Evolutionary conservation across 2,113 vertebrate species (phyloP).

Genomic region (Pachycephala philippinensis): DNA sequence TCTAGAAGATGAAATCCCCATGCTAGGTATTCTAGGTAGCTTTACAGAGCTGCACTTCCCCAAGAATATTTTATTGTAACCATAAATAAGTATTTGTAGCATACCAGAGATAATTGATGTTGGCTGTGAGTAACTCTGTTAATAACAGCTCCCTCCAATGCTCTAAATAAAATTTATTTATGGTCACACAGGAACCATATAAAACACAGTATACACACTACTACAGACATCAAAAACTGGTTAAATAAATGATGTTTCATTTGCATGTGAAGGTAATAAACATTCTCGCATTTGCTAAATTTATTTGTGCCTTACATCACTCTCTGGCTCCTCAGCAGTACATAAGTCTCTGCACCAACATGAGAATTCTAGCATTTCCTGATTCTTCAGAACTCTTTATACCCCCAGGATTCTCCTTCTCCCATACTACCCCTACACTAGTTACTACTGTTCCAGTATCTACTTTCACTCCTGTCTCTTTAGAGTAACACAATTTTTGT

Average conservation of each 20-base stretch:
- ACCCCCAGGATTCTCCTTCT: background rate
- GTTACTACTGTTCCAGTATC: background rate
- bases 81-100: slow-evolving; percentile 43
- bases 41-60: background rate
- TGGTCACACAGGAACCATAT: slow-evolving; percentile 21
- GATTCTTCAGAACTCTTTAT: background rate
- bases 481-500: background rate
- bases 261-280: slow-evolving; percentile 46
- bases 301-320: background rate
- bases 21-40: background rate
- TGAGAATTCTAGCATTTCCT: background rate
- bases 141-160: slow-evolving; percentile 22
- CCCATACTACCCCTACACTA: background rate
- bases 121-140: slow-evolving; percentile 25
- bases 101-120: slow-evolving; percentile 44
- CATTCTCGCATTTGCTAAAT: slow-evolving; percentile 6
- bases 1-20: background rate
- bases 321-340: background rate
- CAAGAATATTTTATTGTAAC: slow-evolving; percentile 15
- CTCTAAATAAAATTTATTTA: slow-evolving; percentile 58
- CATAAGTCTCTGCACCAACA: background rate
- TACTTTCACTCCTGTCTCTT: background rate
- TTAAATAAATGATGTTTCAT: slow-evolving; percentile 53
- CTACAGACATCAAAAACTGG: slow-evolving; percentile 42
- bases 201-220: background rate